phyloP scores from a whole-genome alignment of 2,113 vertebrate species.

The Psophia crepitans region DNA sequence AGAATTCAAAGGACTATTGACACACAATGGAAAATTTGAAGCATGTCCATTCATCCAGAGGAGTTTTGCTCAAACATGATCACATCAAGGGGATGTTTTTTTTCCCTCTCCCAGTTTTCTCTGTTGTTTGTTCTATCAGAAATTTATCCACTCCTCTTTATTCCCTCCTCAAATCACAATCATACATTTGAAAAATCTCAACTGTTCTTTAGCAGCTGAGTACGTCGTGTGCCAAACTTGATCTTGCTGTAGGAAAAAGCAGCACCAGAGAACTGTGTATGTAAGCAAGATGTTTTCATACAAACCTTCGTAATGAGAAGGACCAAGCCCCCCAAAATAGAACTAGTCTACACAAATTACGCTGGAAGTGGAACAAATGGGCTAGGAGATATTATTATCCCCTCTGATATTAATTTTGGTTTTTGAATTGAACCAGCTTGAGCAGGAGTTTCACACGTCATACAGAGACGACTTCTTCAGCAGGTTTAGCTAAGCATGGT shows the following conservation, averaged over 20 bases:
- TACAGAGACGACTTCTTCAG: not conserved
- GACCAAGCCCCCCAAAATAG: not conserved
- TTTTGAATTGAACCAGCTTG: not conserved
- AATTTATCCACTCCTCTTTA: not conserved
- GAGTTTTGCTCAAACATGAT: slow-evolving; percentile 16
- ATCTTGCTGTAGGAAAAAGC: not conserved
- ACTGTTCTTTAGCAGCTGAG: not conserved
- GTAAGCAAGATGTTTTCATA: not conserved
- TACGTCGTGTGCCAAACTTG: not conserved
- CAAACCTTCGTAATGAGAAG: not conserved
- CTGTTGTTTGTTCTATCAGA: not conserved
- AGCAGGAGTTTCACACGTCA: not conserved
- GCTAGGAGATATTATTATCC: not conserved
- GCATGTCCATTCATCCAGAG: not conserved
- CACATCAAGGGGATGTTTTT: not conserved
- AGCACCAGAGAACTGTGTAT: not conserved
- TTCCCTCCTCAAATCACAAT: not conserved
- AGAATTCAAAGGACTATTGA: slow-evolving; percentile 12
- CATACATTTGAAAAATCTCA: not conserved
- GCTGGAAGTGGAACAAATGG: not conserved
- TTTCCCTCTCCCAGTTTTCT: not conserved
- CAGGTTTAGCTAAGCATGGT: not conserved
- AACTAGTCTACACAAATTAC: not conserved
- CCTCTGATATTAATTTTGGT: not conserved
- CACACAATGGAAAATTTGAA: not conserved